Evolutionary conservation across 2,113 vertebrate species (phyloP).

Genomic region (Eupsittula cactorum): DNA sequence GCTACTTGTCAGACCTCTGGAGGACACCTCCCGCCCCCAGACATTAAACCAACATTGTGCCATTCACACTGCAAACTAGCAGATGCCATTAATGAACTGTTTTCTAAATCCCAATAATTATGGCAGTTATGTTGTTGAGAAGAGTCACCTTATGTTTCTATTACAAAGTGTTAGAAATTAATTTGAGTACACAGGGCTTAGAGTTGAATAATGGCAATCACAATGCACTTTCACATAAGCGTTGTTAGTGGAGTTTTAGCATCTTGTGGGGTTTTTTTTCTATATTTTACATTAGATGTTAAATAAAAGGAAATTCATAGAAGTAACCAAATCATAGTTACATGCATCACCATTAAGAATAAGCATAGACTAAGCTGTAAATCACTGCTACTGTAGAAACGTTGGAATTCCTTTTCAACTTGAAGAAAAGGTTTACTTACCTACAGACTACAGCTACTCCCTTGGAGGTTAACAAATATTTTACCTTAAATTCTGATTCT

Average conservation of each 20-base stretch:
- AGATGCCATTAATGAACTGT: background rate
- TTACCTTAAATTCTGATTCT: background rate
- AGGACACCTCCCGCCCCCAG: accelerated
- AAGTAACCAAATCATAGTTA: background rate
- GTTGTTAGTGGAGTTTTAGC: background rate
- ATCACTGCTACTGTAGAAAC: background rate
- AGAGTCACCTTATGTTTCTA: background rate
- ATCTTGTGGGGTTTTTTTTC: background rate
- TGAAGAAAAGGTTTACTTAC: background rate
- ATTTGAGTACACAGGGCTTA: background rate
- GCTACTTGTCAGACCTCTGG: background rate
- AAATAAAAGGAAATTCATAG: background rate
- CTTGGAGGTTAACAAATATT: background rate
- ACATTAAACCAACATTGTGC: background rate
- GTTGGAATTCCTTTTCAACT: background rate
- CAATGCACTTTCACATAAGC: background rate
- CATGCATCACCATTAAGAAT: background rate
- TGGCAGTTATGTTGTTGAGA: background rate
- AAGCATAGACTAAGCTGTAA: background rate
- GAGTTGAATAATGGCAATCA: background rate
- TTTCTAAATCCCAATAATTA: background rate
- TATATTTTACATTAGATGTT: background rate
- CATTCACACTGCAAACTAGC: background rate
- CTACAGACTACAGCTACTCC: background rate
- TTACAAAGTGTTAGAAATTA: background rate